Evolutionary conservation across 2,113 vertebrate species (phyloP).

Genomic region (Rhombomys opimus): DNA sequence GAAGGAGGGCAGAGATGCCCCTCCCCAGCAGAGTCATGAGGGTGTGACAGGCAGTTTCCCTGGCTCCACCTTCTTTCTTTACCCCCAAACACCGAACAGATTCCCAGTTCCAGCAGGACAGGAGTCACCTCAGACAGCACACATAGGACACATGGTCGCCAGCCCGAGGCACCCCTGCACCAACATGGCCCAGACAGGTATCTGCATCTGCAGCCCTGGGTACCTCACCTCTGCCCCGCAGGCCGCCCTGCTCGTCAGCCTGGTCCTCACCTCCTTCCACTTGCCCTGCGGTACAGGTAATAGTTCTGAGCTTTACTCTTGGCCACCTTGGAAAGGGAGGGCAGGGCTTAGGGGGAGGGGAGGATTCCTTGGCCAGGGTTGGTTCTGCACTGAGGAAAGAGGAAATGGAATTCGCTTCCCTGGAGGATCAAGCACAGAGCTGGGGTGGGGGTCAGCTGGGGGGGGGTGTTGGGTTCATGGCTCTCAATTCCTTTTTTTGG

Average conservation of each 20-base stretch:
- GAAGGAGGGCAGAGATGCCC: neutral
- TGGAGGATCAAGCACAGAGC: conserved; percentile 19
- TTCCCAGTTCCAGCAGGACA: conserved; percentile 14
- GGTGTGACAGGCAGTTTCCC: conserved; percentile 61
- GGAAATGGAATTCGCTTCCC: conserved; percentile 35
- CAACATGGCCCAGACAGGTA: neutral
- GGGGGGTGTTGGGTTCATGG: neutral
- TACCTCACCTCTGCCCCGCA: neutral
- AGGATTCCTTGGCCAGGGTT: conserved; percentile 37
- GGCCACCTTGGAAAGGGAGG: neutral
- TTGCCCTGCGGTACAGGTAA: conserved; percentile 82
- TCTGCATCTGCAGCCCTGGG: conserved; percentile 50
- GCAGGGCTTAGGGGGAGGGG: neutral
- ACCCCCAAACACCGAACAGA: conserved; percentile 50
- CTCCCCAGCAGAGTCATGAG: neutral
- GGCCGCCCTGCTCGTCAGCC: conserved; percentile 60
- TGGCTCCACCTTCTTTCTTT: conserved; percentile 85
- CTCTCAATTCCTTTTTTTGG: neutral
- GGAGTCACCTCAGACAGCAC: neutral
- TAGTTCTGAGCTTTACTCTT: conserved; percentile 61
- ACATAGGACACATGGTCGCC: neutral
- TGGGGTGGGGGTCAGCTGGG: neutral
- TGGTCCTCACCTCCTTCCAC: conserved; percentile 49
- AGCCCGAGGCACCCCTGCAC: neutral
- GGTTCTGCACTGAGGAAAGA: conserved; percentile 35